These are phyloP conservation scores for Drosophila kambysellisi DNA, from an alignment of 2,888 invertebrate species.

Conservation along the genomic window DNA sequence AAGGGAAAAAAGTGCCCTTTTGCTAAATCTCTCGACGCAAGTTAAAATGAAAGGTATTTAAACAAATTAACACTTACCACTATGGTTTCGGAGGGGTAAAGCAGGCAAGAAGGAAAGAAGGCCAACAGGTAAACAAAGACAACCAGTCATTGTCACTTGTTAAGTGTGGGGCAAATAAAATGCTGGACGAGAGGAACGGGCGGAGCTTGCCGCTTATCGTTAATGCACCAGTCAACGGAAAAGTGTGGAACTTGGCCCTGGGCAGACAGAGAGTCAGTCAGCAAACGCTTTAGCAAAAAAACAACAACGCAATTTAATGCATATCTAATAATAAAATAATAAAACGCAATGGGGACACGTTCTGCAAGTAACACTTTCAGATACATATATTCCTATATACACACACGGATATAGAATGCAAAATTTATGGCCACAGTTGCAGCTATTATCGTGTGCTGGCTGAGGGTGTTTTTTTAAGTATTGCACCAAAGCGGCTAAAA, in stretches of 20 bases:
- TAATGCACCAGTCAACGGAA: constrained; percentile 13
- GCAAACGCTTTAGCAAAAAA: constrained; percentile 20
- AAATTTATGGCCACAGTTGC: constrained; percentile 36
- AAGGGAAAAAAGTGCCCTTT: neutral
- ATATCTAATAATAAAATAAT: constrained; percentile 49
- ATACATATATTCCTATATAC: constrained; percentile 9
- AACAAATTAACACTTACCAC: constrained; percentile 59
- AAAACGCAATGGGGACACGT: constrained; percentile 17
- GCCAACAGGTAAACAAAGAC: constrained; percentile 48
- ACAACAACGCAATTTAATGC: constrained; percentile 31
- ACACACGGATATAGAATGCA: neutral
- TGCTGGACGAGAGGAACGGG: neutral
- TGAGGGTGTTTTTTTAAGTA: neutral
- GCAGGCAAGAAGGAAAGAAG: neutral
- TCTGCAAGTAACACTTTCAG: constrained; percentile 16
- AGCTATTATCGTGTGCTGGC: neutral
- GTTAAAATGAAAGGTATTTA: constrained; percentile 33
- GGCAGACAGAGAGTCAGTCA: constrained; percentile 25
- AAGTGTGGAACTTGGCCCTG: constrained; percentile 12
- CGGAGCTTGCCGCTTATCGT: constrained; percentile 32
- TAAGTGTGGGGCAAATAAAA: constrained; percentile 55
- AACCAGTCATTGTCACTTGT: constrained; percentile 61
- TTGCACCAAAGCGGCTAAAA: neutral
- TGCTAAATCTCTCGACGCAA: neutral
- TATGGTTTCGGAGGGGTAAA: constrained; percentile 4